Evolutionary conservation across 2,113 vertebrate genomes (phyloP), one percentile per base, ranked within the genome.

Genomic region (Nothocercus julius): DNA sequence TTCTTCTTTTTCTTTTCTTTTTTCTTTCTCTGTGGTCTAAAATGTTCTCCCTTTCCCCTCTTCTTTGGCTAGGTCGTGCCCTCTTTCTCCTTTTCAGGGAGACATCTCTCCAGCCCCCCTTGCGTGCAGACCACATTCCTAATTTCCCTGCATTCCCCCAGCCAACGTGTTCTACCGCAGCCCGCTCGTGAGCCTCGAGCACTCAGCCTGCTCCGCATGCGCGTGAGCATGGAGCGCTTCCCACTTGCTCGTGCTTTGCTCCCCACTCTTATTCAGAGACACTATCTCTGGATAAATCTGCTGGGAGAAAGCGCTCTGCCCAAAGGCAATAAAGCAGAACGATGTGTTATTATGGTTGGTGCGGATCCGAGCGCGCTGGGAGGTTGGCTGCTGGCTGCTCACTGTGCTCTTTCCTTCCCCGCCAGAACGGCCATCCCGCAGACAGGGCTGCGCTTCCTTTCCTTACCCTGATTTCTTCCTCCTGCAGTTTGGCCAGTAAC

Each of bases 261-360:
- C 69, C 80, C 77, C 62, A 24, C 74, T 73, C 83, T 92, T 22
- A 49, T 24, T 49, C 49, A 49, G 49, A 96, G 83, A 92, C 95
- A 82, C 80, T 95, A 93, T 93, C 88, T 94, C 94, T 92, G 90
- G 88, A 80, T 90, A 94, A 95, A 96, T 97, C 94, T 95, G 92
- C 88, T 93, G 90, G 16, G 62, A 96, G 95, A 94, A 96, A 96
- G 96, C 92, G 95, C 84, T 94, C 94, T 87, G 93, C 95, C 94
- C 95, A 90, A 87, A 95, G 95, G 96, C 91, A 96, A 94, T 93
- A 96, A 95, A 96, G 94, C 85, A 88, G 92, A 88, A 92, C 85
- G 93, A 95, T 94, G 69, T 92, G 92, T 95, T 96, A 92, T 95
- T 97, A 95, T 96, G 92, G 96, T 96, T 97, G 94, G 95, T 96